These are phyloP conservation scores for Elephantulus edwardii DNA, from an alignment of 2,113 vertebrate species.

Conservation along the genomic window DNA sequence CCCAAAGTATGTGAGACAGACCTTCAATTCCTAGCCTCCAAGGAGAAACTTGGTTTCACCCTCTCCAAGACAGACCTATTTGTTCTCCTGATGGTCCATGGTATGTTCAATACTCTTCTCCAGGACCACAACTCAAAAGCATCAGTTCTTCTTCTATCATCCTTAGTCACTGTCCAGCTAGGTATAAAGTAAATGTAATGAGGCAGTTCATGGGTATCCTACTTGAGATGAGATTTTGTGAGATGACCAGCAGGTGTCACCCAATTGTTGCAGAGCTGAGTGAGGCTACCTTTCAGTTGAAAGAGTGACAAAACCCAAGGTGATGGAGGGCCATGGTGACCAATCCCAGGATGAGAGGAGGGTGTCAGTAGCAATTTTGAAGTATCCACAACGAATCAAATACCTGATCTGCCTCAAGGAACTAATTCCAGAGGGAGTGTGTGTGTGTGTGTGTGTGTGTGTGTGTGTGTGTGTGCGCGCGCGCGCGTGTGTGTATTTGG, in stretches of 20 bases:
- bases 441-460: not conserved
- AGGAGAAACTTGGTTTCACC: too few species aligned
- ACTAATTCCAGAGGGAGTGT: not conserved
- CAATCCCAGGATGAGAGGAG: not conserved
- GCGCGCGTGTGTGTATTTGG: not conserved
- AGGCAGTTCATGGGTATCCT: not conserved
- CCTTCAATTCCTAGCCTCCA: too few species aligned
- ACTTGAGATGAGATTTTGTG: conserved; percentile 28
- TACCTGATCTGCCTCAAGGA: not conserved
- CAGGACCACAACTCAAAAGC: too few species aligned
- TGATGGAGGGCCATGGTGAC: not conserved
- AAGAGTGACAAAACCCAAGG: not conserved
- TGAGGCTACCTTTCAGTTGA: not conserved
- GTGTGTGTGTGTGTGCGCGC: not conserved
- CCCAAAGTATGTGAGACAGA: too few species aligned
- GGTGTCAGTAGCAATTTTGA: not conserved
- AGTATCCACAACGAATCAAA: not conserved
- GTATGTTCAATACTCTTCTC: too few species aligned
- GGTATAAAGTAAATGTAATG: not conserved
- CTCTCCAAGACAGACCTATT: too few species aligned
- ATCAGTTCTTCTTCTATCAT: too few species aligned
- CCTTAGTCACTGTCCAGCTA: too few species aligned
- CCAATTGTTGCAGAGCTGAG: not conserved
- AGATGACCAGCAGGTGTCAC: conserved; percentile 41
- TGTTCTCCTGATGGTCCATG: too few species aligned